Conservation (phyloP, 1,140 invertebrate genomes). For the Pachypeltis micranthus region DNA sequence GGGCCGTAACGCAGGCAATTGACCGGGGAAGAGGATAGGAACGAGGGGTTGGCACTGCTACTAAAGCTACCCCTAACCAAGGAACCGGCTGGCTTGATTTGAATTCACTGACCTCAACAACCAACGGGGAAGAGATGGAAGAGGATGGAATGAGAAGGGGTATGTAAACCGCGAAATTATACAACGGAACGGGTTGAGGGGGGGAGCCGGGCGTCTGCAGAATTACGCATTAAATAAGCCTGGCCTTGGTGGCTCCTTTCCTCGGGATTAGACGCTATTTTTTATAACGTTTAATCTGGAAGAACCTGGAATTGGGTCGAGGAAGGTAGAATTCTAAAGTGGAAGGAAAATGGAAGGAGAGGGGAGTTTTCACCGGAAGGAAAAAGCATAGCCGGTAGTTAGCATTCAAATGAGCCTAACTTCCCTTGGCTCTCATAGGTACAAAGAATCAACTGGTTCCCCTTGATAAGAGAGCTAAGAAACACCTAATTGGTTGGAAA, state of each 20-base stretch:
- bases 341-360: too few relatives aligned
- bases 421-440: background rate
- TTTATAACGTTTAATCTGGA: conserved; percentile 7
- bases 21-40: background rate
- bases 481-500: background rate
- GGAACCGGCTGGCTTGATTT: background rate
- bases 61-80: background rate
- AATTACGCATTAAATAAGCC: conserved; percentile 9
- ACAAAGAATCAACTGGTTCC: conserved; percentile 6
- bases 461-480: conserved; percentile 2
- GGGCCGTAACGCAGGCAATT: conserved; percentile 2
- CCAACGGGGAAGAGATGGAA: background rate
- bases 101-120: conserved; percentile 9
- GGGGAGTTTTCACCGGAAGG: background rate
- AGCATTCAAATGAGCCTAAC: conserved; percentile 5
- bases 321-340: background rate
- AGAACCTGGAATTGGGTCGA: conserved; percentile 3
- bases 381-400: conserved; percentile 1
- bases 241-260: background rate
- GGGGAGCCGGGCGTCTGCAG: background rate
- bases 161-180: conserved; percentile 9
- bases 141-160: background rate
- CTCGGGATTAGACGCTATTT: conserved; percentile 4
- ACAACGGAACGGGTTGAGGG: background rate
- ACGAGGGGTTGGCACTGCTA: background rate